Evolutionary conservation across 2,797 vertebrate genomes (phyloP).

Genomic region (Podarcis siculus): DNA sequence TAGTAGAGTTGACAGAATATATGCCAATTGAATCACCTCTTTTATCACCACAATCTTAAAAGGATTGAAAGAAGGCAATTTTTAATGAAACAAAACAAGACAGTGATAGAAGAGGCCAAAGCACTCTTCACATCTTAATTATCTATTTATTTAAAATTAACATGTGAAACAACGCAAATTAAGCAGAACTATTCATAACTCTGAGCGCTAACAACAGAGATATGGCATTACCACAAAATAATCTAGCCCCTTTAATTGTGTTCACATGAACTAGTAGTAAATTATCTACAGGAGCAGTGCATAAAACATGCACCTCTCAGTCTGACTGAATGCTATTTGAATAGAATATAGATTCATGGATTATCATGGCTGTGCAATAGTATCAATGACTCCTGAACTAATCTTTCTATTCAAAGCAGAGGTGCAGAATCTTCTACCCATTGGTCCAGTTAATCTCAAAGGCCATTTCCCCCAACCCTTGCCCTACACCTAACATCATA

Average conservation of each 20-base stretch:
- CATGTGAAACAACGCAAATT: background rate
- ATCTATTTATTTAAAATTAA: background rate
- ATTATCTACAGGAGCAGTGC: background rate
- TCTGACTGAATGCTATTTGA: background rate
- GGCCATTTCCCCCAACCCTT: too few species aligned
- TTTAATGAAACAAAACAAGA: background rate
- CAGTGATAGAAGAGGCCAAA: background rate
- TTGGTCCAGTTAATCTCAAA: too few species aligned
- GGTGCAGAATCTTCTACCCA: too few species aligned
- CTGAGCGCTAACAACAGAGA: background rate
- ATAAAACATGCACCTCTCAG: background rate
- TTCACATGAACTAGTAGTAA: background rate
- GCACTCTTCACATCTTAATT: background rate
- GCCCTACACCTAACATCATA: too few species aligned
- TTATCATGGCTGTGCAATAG: background rate
- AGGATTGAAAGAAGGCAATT: slow-evolving; percentile 50
- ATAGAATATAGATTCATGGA: background rate
- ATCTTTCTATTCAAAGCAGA: background rate
- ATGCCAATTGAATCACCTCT: slow-evolving; percentile 58
- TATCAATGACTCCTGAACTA: background rate
- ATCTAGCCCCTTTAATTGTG: background rate
- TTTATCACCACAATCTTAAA: slow-evolving; percentile 57
- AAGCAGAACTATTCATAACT: background rate
- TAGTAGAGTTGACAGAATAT: slow-evolving; percentile 42
- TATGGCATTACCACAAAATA: background rate